These are phyloP conservation scores for Didymodactylos carnosus DNA, from an alignment of 2,888 invertebrate species.

Conservation along the genomic window DNA sequence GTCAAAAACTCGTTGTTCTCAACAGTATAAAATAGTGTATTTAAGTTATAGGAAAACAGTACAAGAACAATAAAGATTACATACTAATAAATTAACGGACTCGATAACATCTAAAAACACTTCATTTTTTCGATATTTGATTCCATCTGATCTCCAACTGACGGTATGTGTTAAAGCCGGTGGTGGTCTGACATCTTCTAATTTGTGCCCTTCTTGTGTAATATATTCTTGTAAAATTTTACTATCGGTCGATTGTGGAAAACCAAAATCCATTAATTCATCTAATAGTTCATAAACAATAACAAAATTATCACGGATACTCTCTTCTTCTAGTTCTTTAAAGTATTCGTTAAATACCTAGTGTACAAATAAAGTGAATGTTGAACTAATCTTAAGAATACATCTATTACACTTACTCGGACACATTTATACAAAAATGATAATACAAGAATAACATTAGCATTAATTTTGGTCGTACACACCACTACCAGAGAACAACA, in stretches of 20 bases:
- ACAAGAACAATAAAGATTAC: background rate
- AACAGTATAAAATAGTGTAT: no score
- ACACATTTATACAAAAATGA: conserved; percentile 12
- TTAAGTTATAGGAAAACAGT: no score
- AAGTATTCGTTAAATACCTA: conserved; percentile 86
- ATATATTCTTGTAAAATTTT: conserved; percentile 95
- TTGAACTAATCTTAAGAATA: no score
- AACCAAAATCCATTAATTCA: conserved; percentile 88
- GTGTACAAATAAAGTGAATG: no score
- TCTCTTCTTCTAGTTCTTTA: conserved; percentile 91
- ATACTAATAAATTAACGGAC: conserved; percentile 67
- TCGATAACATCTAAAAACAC: conserved; percentile 97
- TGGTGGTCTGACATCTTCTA: conserved; percentile 82
- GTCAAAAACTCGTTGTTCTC: no score
- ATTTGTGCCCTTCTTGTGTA: conserved; percentile 92
- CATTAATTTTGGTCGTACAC: conserved; percentile 81
- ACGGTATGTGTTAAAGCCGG: conserved; percentile 99
- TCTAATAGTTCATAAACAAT: conserved; percentile 90
- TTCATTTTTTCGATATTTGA: conserved; percentile 95
- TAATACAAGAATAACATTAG: conserved; percentile 82
- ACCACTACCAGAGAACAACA: conserved; percentile 44
- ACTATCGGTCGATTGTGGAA: conserved; percentile 92
- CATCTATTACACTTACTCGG: no score
- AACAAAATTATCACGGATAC: conserved; percentile 93
- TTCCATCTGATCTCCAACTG: conserved; percentile 92